phyloP scores from a whole-genome alignment of 2,888 invertebrate genomes.

The Ophonus ardosiacus region DNA sequence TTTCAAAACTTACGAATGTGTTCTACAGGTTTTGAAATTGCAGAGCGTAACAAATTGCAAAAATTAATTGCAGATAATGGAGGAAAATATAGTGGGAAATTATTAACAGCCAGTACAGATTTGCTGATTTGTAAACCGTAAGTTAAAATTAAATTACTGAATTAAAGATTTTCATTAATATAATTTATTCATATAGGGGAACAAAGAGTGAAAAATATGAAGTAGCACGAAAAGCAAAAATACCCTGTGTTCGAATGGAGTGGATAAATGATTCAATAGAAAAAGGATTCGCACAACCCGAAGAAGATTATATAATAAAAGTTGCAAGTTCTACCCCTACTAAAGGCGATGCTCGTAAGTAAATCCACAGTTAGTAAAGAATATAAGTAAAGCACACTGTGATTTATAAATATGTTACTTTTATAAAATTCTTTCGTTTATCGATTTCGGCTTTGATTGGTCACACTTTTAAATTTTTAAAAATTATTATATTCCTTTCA shows the following conservation, averaged over 20 bases:
- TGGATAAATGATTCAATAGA: conserved; percentile 90
- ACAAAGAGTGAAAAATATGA: conserved; percentile 85
- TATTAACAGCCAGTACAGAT: conserved; percentile 78
- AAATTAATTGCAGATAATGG: conserved; percentile 86
- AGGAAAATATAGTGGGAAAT: conserved; percentile 76
- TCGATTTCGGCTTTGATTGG: too few species aligned
- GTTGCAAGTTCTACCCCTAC: conserved; percentile 86
- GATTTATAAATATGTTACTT: too few species aligned
- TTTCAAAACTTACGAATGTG: conserved; percentile 89
- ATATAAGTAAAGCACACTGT: too few species aligned
- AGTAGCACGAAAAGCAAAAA: conserved; percentile 76
- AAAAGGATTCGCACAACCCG: conserved; percentile 83
- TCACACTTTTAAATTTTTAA: too few species aligned
- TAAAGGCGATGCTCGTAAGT: conserved; percentile 73
- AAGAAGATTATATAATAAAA: conserved; percentile 79
- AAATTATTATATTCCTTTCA: too few species aligned
- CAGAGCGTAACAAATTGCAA: conserved; percentile 82
- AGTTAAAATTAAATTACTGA: conserved; percentile 69
- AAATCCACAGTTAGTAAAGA: neutral
- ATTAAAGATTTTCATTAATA: conserved; percentile 26
- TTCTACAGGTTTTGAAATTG: conserved; percentile 84
- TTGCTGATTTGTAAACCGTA: conserved; percentile 79
- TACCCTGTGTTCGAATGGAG: conserved; percentile 83
- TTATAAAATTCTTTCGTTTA: too few species aligned
- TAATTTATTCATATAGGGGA: conserved; percentile 77